Evolutionary conservation across 1,140 invertebrate genomes (phyloP), one percentile per base, ranked within the genome.

Genomic region (Trichonephila inaurata): DNA sequence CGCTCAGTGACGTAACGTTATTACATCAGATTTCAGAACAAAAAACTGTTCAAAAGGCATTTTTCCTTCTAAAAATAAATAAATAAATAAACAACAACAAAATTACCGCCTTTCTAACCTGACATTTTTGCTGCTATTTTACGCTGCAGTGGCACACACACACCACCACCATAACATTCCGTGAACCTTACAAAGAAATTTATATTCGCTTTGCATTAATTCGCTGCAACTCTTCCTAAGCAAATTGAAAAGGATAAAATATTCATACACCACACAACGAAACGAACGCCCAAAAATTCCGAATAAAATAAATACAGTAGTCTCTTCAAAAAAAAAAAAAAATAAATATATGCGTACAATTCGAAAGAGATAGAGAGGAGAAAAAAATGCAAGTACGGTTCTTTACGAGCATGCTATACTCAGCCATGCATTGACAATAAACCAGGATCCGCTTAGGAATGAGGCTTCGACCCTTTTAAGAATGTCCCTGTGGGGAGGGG

Each of bases 351-450:
- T 83, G 82, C 82, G 24, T 28, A 33, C 72, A 77, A 83, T 83
- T 58, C 51, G 51, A 51, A 12, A 51, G 51, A 51, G 51, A 51
- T 1, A 40, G 33, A 40, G 33, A 40, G 33, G 7, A n/a, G n/a
- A 2, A 24, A 83, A 58, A 60, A 40, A 58, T 40, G 44, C 72
- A 33, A 77, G 40, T 51, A n/a, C 6, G 21, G 19, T 83, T 60
- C 40, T 83, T 83, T 51, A 60, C 44, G 82, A 83, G 51, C 40
- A 60, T 19, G 85, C 85, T 33, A 40, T 72, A 24, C 51, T 60
- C 89, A 90, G 69, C 69, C 51, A 90, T 90, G 89, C 89, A 90
- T 90, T 90, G 69, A 90, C 51, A 90, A 90, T 90, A 69, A 51
- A 24, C 62, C 24, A 21, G 40, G 51, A 89, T 89, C 87, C 87